These are phyloP conservation scores for Platerodrilus igneus DNA, from an alignment of 2,888 invertebrate species.

Conservation along the genomic window DNA sequence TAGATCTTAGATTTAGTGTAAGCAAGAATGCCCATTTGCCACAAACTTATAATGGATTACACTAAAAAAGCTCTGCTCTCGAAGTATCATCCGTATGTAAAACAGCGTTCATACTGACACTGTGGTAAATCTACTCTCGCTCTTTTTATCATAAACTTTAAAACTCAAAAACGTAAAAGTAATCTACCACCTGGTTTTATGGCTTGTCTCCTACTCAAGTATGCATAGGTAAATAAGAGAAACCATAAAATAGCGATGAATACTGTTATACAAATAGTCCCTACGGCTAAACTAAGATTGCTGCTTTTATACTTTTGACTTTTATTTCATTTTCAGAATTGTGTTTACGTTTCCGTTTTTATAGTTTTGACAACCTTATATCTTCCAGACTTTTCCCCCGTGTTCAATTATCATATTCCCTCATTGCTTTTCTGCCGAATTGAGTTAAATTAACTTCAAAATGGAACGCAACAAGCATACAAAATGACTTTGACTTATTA, in stretches of 20 bases:
- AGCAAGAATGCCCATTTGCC: no score
- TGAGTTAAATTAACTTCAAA: slow-evolving; percentile 19
- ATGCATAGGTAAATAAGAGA: slow-evolving; percentile 33
- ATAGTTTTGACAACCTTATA: slow-evolving; percentile 5
- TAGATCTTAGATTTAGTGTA: no score
- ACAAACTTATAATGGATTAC: no score
- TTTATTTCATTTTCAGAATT: no score
- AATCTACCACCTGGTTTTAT: slow-evolving; percentile 17
- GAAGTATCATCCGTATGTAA: no score
- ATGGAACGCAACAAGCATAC: slow-evolving; percentile 20
- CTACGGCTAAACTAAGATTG: slow-evolving; percentile 21
- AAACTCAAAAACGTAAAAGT: slow-evolving; percentile 14
- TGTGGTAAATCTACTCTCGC: no score
- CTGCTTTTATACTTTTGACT: slow-evolving; percentile 11
- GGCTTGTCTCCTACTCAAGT: slow-evolving; percentile 24
- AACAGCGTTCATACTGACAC: no score
- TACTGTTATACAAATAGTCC: slow-evolving; percentile 30
- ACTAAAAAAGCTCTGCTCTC: no score
- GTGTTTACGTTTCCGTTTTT: slow-evolving; percentile 11
- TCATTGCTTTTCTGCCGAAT: slow-evolving; percentile 9
- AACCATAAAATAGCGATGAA: slow-evolving; percentile 32
- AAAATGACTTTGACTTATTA: slow-evolving; percentile 16
- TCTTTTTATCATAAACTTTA: no score
- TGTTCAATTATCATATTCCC: slow-evolving; percentile 15
- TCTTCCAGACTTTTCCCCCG: slow-evolving; percentile 16